A percentile compares a stretch with the other conserved stretches of the same genome.
Evolutionary conservation across 2,888 invertebrate species (phyloP).

Genomic region (Trichacis sp.): DNA sequence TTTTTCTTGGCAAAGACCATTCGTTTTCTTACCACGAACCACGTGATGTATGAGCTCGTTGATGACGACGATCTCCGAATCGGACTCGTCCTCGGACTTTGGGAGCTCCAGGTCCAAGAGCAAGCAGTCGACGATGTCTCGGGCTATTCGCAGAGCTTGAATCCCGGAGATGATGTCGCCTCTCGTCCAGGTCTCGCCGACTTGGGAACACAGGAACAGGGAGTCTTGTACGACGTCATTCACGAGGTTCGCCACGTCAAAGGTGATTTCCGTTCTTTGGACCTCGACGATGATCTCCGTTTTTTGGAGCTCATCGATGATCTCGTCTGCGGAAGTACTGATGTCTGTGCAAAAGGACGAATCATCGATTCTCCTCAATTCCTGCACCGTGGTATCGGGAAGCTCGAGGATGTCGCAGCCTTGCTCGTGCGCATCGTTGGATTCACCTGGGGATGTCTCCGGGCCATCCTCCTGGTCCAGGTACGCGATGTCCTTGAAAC

Average conservation of each 20-base stretch:
- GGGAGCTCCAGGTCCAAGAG: slow-evolving; percentile 31
- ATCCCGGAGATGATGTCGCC: slow-evolving; percentile 34
- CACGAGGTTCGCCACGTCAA: slow-evolving; percentile 51
- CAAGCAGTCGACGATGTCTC: slow-evolving; percentile 30
- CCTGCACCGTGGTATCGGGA: slow-evolving; percentile 45
- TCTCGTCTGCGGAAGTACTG: slow-evolving; percentile 56
- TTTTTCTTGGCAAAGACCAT: slow-evolving; percentile 32
- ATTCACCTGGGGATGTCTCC: background rate
- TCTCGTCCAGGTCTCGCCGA: slow-evolving; percentile 8
- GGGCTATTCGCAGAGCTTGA: slow-evolving; percentile 31
- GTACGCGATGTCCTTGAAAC: background rate
- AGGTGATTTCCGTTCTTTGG: too few relatives aligned
- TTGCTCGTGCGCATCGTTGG: slow-evolving; percentile 26
- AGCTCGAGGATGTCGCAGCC: slow-evolving; percentile 57
- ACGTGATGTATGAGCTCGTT: slow-evolving; percentile 59
- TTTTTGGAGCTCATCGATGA: slow-evolving; percentile 56
- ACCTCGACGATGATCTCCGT: slow-evolving; percentile 46
- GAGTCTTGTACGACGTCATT: slow-evolving; percentile 49
- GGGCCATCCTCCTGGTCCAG: background rate
- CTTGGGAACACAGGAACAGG: slow-evolving; percentile 35
- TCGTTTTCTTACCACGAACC: slow-evolving; percentile 39
- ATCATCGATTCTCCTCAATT: slow-evolving; percentile 51
- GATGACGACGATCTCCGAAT: slow-evolving; percentile 47
- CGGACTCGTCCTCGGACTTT: slow-evolving; percentile 4
- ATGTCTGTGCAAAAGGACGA: slow-evolving; percentile 56